These are phyloP conservation scores for Stictocephala bisonia DNA, from an alignment of 2,888 invertebrate genomes.

Conservation along the genomic window DNA sequence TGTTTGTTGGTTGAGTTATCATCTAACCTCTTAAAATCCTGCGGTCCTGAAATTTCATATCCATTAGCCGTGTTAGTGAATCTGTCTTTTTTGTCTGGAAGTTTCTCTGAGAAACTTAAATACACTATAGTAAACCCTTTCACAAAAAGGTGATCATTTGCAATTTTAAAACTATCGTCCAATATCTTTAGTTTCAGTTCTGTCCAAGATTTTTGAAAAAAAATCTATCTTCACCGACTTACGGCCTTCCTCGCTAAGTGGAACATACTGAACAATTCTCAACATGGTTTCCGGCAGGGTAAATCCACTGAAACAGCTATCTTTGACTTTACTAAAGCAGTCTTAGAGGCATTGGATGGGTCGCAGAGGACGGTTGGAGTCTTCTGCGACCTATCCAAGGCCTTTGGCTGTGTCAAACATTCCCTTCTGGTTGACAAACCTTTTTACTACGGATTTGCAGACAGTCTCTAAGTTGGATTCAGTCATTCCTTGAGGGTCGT, in stretches of 20 bases:
- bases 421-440: conserved; percentile 2
- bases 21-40: neutral
- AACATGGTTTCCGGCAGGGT: conserved; percentile 15
- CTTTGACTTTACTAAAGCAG: conserved; percentile 7
- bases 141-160: neutral
- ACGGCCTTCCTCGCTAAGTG: neutral
- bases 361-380: conserved; percentile 11
- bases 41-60: neutral
- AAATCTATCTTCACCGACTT: neutral
- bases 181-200: conserved; percentile 7
- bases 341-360: conserved; percentile 32
- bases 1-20: neutral
- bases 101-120: neutral
- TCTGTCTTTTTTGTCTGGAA: no score
- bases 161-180: conserved; percentile 18
- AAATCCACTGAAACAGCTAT: conserved; percentile 19
- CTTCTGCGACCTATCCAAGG: conserved; percentile 23
- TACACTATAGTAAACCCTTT: conserved; percentile 9
- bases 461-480: no score
- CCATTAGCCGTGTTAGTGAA: no score
- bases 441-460: no score
- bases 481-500: no score
- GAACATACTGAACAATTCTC: neutral
- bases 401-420: conserved; percentile 13
- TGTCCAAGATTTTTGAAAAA: conserved; percentile 33